Evolutionary conservation across 2,113 vertebrate species (phyloP).

Genomic region (Silurus meridionalis): DNA sequence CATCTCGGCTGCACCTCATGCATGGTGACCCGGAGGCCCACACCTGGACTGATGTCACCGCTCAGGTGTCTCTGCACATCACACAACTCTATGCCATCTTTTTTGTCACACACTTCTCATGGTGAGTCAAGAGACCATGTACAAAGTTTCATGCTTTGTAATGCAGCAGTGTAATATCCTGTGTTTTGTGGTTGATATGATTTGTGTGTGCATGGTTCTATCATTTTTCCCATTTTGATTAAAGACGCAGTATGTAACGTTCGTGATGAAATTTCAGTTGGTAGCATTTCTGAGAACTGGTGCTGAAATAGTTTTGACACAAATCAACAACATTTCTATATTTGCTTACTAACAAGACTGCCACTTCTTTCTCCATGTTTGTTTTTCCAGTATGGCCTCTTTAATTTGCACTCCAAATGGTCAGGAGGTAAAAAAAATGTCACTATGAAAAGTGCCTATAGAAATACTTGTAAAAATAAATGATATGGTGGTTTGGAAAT

Average conservation of each 20-base stretch:
- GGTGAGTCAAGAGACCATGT: conserved; percentile 73
- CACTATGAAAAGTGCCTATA: not conserved
- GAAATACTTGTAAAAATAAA: not conserved
- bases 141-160: not conserved
- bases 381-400: not conserved
- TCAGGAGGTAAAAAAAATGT: not conserved
- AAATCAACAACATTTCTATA: not conserved
- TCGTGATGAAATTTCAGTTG: not conserved
- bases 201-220: not conserved
- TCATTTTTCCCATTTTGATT: not conserved
- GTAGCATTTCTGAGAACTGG: not conserved
- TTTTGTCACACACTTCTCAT: conserved; percentile 91
- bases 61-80: conserved; percentile 81
- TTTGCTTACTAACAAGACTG: not conserved
- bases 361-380: not conserved
- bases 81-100: conserved; percentile 89
- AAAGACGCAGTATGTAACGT: not conserved
- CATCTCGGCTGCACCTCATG: conserved; percentile 79
- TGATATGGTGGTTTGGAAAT: not conserved
- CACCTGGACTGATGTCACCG: conserved; percentile 89
- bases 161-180: not conserved
- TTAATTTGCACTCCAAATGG: not conserved
- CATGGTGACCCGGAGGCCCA: conserved; percentile 78
- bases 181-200: not conserved
- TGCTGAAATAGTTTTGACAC: not conserved